Base-by-base conservation (phyloP, 2,113 vertebrate species). In the Reinhardtius hippoglossoides region DNA sequence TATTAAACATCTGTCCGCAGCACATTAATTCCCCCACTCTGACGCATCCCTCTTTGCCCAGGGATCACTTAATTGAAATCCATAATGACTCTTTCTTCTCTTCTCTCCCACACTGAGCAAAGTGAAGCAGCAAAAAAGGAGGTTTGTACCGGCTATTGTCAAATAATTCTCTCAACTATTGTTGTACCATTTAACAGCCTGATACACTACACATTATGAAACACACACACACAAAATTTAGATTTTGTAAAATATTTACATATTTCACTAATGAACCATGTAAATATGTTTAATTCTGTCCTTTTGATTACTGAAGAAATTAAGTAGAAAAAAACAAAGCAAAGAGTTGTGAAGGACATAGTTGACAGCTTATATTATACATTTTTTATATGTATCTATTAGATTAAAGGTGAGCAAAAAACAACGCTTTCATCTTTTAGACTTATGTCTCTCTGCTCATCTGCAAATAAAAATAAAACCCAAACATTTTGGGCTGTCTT, bases 31-130 rank as follows among this genome's bases (percentile, higher is more conserved):
- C 86, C 84, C 76, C 81, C 74, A 80, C 82, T 87, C 88, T 91
- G 92, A 92, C 78, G 78, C 86, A 84, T 89, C 88, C 82, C 83
- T 91, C 90, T 86, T 83, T 87, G 83, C 85, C 87, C 87, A 90
- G 92, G 93, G 91, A 92, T 89, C 85, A 92, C 92, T 88, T 93
- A 90, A 91, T 91, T 92, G 90, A 94, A 93, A 93, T 92, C 90
- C 83, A 90, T 93, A 92, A 93, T 91, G 92, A 91, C 89, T 90
- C 86, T 89, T 87, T 92, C 80, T 89, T 86, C 76, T 83, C 57
- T 35, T 83, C 69, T 83, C 60, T 75, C 24, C 68, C 76, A 79
- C 79, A 81, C 82, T 81, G 62, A 83, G 80, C 61, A 82, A 88
- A 93, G 74, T 77, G 73, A 78, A 61, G 83, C 48, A 74, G 67